These are phyloP conservation scores for Diplodus puntazzo DNA, from an alignment of 2,797 vertebrate genomes.

Conservation along the genomic window DNA sequence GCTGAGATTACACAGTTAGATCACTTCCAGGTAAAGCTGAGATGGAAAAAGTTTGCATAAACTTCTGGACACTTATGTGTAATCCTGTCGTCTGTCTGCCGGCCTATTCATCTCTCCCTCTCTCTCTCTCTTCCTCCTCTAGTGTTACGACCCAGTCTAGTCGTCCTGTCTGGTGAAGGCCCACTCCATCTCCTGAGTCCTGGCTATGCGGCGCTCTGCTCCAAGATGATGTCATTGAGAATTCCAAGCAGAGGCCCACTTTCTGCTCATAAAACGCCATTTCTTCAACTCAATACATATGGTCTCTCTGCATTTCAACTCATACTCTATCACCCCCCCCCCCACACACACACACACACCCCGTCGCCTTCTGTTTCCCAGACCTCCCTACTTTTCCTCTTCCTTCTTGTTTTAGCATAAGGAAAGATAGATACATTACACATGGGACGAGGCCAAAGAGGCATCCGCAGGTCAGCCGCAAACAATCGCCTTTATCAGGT, in stretches of 20 bases:
- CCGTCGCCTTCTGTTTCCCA: constrained; percentile 6
- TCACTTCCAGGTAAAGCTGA: constrained; percentile 44
- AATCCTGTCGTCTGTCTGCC: constrained; percentile 35
- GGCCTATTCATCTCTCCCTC: constrained; percentile 15
- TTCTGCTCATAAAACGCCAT: constrained; percentile 78
- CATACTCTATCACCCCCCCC: constrained; percentile 48
- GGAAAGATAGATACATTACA: constrained; percentile 37
- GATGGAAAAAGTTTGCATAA: constrained; percentile 49
- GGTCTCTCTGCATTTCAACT: constrained; percentile 68
- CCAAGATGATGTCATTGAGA: constrained; percentile 84
- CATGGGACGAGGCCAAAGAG: constrained; percentile 52
- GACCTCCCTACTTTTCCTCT: constrained; percentile 41
- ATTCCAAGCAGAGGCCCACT: constrained; percentile 84
- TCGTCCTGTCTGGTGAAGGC: constrained; percentile 56
- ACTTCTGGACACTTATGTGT: constrained; percentile 32
- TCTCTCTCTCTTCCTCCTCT: constrained; percentile 37
- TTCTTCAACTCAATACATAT: constrained; percentile 81
- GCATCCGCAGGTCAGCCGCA: constrained; percentile 54
- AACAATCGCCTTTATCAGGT: constrained; percentile 54
- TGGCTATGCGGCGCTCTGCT: constrained; percentile 50
- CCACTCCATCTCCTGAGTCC: constrained; percentile 58
- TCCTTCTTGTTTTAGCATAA: constrained; percentile 33
- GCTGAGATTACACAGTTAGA: constrained; percentile 37
- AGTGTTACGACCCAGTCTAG: constrained; percentile 50
- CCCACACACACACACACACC: no score